These are phyloP conservation scores for Bombus vancouverensis DNA, from an alignment of 1,140 invertebrate species.

Conservation along the genomic window DNA sequence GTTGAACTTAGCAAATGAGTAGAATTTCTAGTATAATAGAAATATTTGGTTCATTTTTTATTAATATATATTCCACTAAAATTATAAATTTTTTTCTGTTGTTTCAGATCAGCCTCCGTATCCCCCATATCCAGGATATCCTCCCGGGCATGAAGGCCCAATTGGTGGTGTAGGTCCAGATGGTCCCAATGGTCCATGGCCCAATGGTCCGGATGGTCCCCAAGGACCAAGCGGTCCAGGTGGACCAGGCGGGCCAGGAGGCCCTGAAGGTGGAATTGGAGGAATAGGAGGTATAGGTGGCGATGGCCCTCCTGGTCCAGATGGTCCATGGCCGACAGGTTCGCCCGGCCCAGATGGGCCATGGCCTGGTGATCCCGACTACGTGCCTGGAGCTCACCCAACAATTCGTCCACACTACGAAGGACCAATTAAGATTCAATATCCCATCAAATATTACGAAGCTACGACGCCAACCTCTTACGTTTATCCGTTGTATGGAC, in stretches of 20 bases:
- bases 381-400: slow-evolving; percentile 51
- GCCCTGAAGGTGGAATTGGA: slow-evolving; percentile 54
- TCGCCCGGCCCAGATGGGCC: slow-evolving; percentile 75
- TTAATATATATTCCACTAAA: too few relatives aligned
- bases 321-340: slow-evolving; percentile 74
- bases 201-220: slow-evolving; percentile 19
- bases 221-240: slow-evolving; percentile 19
- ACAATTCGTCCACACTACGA: slow-evolving; percentile 23
- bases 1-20: too few relatives aligned
- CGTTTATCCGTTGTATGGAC: not conserved
- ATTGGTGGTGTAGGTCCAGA: slow-evolving; percentile 31
- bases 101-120: slow-evolving; percentile 61
- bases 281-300: slow-evolving; percentile 61
- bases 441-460: slow-evolving; percentile 9
- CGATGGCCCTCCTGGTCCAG: slow-evolving; percentile 63
- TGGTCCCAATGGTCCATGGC: slow-evolving; percentile 38
- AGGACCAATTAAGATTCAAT: slow-evolving; percentile 35
- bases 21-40: too few relatives aligned
- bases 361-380: slow-evolving; percentile 76
- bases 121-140: slow-evolving; percentile 44
- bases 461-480: slow-evolving; percentile 1
- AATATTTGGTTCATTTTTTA: too few relatives aligned
- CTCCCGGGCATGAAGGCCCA: slow-evolving; percentile 8
- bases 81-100: not conserved
- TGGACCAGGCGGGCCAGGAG: slow-evolving; percentile 22